These are phyloP conservation scores for Smittia aterrima DNA, from an alignment of 2,888 invertebrate species.

Conservation along the genomic window DNA sequence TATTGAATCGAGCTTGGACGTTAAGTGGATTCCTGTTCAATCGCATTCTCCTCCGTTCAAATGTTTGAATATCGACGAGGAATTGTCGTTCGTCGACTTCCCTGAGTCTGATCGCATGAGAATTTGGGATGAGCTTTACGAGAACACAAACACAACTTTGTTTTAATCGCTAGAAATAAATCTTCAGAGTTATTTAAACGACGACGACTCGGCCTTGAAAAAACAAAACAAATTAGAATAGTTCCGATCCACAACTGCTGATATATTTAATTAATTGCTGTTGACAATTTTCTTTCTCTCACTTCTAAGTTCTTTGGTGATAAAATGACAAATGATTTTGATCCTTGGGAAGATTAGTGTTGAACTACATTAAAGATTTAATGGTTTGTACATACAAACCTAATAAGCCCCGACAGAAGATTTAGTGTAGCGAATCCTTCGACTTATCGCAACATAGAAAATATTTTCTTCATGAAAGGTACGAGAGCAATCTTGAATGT, in stretches of 20 bases:
- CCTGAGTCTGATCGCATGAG: slow-evolving; percentile 48
- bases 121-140: slow-evolving; percentile 47
- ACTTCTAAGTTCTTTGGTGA: background rate
- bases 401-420: background rate
- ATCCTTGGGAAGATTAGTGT: slow-evolving; percentile 16
- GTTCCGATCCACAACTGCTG: background rate
- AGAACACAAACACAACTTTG: slow-evolving; percentile 5
- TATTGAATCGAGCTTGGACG: slow-evolving; percentile 45
- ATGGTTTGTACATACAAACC: slow-evolving; percentile 18
- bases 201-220: no score
- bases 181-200: no score
- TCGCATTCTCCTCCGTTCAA: slow-evolving; percentile 46
- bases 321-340: slow-evolving; percentile 15
- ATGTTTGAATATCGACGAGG: slow-evolving; percentile 49
- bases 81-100: slow-evolving; percentile 46
- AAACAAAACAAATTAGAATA: no score
- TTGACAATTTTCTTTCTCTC: background rate
- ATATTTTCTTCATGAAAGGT: background rate
- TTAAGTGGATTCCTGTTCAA: slow-evolving; percentile 48
- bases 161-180: background rate
- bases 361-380: slow-evolving; percentile 31
- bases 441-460: slow-evolving; percentile 22
- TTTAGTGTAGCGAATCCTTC: slow-evolving; percentile 2
- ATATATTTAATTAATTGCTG: background rate
- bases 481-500: background rate